phyloP scores from a whole-genome alignment of 64 coral and sea anemone species.

The Catalaphyllia jardinei region DNA sequence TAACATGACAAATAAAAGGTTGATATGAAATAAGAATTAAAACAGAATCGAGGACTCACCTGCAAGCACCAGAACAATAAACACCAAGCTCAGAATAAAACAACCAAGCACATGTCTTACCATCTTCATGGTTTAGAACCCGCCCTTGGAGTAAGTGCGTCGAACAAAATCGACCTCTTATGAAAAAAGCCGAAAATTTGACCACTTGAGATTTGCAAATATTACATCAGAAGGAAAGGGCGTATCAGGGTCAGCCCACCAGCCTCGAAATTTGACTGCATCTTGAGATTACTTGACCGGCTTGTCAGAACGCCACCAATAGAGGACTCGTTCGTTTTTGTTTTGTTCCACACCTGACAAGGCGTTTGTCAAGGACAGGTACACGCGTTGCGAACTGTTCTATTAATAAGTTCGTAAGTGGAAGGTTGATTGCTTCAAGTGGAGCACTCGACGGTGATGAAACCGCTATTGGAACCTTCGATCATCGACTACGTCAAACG shows the following conservation, averaged over 20 bases:
- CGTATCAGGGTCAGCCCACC: conserved; percentile 33
- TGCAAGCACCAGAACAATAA: conserved; percentile 1
- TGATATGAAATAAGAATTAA: background rate
- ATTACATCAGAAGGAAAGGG: conserved; percentile 49
- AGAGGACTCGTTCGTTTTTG: background rate
- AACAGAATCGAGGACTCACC: background rate
- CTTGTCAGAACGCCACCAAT: conserved; percentile 10
- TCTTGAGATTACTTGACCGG: background rate
- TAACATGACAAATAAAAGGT: background rate
- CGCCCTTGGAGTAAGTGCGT: conserved; percentile 5
- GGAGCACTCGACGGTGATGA: background rate
- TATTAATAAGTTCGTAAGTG: conserved; percentile 17
- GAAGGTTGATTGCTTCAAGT: background rate
- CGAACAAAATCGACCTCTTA: conserved; percentile 8
- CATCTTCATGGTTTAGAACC: conserved; percentile 18
- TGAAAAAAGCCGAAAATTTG: conserved; percentile 10
- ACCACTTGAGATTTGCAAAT: conserved; percentile 44
- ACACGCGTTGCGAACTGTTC: background rate
- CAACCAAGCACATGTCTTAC: background rate
- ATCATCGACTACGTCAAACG: background rate
- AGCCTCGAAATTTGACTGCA: conserved; percentile 2
- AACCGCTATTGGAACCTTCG: background rate
- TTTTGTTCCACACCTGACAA: background rate
- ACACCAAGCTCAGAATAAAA: conserved; percentile 9
- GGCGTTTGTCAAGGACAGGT: background rate